A percentile compares a stretch with the other conserved stretches of the same genome.
Conservation (phyloP, 2,797 vertebrate species). For the Sebastes taczanowskii region DNA sequence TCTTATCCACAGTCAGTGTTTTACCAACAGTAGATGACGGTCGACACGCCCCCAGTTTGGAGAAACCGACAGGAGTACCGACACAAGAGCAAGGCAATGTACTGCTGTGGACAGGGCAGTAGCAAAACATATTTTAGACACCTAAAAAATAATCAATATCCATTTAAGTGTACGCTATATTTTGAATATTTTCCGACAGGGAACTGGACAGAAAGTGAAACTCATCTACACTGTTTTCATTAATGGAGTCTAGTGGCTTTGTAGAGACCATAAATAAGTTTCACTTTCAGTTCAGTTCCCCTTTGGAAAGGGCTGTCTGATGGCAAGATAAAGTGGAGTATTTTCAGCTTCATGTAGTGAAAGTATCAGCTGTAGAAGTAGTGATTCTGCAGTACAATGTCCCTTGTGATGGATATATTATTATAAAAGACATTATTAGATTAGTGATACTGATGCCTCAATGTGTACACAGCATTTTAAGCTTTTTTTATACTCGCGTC, state of each 20-base stretch:
- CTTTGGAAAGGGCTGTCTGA: no score
- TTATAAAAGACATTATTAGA: not conserved
- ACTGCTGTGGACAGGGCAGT: not conserved
- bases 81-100: not conserved
- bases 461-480: not conserved
- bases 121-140: not conserved
- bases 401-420: not conserved
- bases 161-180: no score
- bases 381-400: not conserved
- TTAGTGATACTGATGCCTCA: not conserved
- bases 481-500: no score
- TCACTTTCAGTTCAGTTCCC: no score
- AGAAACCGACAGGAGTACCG: not conserved
- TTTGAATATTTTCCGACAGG: no score
- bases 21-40: no score
- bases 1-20: no score
- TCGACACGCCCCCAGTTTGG: not conserved
- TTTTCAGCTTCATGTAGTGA: not conserved
- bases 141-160: rapidly evolving
- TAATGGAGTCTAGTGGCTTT: no score
- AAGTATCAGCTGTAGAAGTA: not conserved
- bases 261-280: rapidly evolving
- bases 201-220: no score
- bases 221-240: no score
- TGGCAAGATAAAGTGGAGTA: not conserved